Evolutionary conservation across 35 echinoderm and acorn worm species (phyloP).

Genomic region (Ophiothrix spiculata): DNA sequence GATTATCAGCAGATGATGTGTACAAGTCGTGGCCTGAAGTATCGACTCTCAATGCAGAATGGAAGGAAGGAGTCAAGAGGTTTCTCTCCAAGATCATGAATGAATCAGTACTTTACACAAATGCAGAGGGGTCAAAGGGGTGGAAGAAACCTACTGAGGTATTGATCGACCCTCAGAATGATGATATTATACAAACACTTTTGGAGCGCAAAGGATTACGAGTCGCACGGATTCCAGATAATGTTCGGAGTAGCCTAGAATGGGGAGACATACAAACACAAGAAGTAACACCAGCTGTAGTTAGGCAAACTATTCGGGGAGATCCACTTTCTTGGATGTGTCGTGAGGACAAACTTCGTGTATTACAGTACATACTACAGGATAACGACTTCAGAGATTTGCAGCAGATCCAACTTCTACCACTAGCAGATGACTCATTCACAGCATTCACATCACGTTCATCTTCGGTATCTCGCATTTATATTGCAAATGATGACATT

Average conservation of each 20-base stretch:
- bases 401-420: slow-evolving; percentile 31
- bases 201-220: not conserved
- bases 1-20: slow-evolving; percentile 20
- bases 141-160: slow-evolving; percentile 55
- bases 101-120: slow-evolving; percentile 52
- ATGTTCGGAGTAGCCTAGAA: slow-evolving; percentile 14
- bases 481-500: slow-evolving; percentile 1
- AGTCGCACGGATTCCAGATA: not conserved
- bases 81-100: slow-evolving; percentile 44
- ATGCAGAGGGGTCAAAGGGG: not conserved
- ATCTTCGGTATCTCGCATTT: not conserved
- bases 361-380: slow-evolving; percentile 45
- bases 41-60: slow-evolving; percentile 15
- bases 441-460: not conserved
- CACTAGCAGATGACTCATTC: slow-evolving; percentile 44
- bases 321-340: slow-evolving; percentile 14
- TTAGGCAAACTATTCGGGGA: slow-evolving; percentile 10
- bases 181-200: slow-evolving; percentile 19
- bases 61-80: slow-evolving; percentile 38
- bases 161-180: slow-evolving; percentile 9
- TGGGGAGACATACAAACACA: not conserved
- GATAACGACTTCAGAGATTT: slow-evolving; percentile 26
- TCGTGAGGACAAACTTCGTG: slow-evolving; percentile 29
- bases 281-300: slow-evolving; percentile 19
- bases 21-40: slow-evolving; percentile 69